These are phyloP conservation scores for Hydrocynus forskahlii DNA, from an alignment of 2,797 vertebrate genomes.

Conservation along the genomic window DNA sequence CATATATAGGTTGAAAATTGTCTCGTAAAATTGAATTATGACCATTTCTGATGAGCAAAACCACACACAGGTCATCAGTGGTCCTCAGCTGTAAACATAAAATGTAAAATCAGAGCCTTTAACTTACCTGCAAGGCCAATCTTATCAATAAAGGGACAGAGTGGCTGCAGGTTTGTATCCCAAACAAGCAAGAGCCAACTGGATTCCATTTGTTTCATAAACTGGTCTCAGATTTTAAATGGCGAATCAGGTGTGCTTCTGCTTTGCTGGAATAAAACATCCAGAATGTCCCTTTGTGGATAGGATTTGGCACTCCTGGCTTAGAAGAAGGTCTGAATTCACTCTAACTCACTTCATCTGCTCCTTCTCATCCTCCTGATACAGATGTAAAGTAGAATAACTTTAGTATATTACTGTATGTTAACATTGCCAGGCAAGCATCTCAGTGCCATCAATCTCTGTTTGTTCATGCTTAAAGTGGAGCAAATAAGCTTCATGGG, in stretches of 20 bases:
- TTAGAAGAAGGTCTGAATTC: not conserved
- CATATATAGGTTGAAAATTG: too few relatives aligned
- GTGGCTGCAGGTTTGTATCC: not conserved
- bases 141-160: not conserved
- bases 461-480: too few relatives aligned
- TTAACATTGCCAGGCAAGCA: too few relatives aligned
- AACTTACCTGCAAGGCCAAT: too few relatives aligned
- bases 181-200: not conserved
- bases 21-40: too few relatives aligned
- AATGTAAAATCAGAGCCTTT: too few relatives aligned
- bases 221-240: not conserved
- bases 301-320: not conserved
- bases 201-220: not conserved
- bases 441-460: too few relatives aligned
- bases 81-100: too few relatives aligned
- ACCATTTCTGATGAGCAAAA: too few relatives aligned
- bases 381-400: not conserved
- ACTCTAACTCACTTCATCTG: not conserved
- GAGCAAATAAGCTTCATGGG: too few relatives aligned
- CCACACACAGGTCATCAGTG: too few relatives aligned
- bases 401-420: not conserved
- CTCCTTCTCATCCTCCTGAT: not conserved
- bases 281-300: not conserved
- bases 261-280: not conserved
- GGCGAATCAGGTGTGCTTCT: not conserved